These are phyloP conservation scores for Morone chrysops DNA, from an alignment of 2,113 vertebrate genomes.

Conservation along the genomic window DNA sequence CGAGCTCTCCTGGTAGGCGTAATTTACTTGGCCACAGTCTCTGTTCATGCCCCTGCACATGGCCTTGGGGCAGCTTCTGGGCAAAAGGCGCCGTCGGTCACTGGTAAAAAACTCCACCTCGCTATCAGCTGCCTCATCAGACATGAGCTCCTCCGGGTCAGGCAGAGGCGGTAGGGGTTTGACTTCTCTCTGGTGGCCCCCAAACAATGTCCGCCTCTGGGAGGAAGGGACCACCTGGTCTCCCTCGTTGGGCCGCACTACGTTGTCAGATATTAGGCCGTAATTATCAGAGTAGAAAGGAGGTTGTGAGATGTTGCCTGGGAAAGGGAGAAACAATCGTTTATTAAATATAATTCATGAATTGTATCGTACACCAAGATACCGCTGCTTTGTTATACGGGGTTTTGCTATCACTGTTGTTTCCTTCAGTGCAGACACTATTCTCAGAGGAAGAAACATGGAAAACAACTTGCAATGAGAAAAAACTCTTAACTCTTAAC, in stretches of 20 bases:
- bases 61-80: slow-evolving; percentile 80
- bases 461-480: slow-evolving; percentile 59
- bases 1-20: slow-evolving; percentile 88
- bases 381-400: not conserved
- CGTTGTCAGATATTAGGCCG: slow-evolving; percentile 68
- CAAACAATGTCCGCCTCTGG: slow-evolving; percentile 85
- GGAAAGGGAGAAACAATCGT: slow-evolving; percentile 12
- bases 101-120: slow-evolving; percentile 95
- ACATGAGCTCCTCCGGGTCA: slow-evolving; percentile 80
- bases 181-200: slow-evolving; percentile 83
- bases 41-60: slow-evolving; percentile 86
- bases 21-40: slow-evolving; percentile 91
- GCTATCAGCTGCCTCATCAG: slow-evolving; percentile 89
- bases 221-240: slow-evolving; percentile 88
- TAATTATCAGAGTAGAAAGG: slow-evolving; percentile 58
- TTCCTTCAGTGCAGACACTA: slow-evolving; percentile 46
- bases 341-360: slow-evolving; percentile 22
- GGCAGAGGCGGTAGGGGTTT: slow-evolving; percentile 94
- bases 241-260: slow-evolving; percentile 74
- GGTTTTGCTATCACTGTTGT: slow-evolving; percentile 61
- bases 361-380: slow-evolving; percentile 3
- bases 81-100: slow-evolving; percentile 86
- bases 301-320: slow-evolving; percentile 65
- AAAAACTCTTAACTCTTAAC: slow-evolving; percentile 12
- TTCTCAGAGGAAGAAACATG: slow-evolving; percentile 62